Base-by-base conservation (phyloP, 1,140 invertebrate species). In the Drosophila orosa region DNA sequence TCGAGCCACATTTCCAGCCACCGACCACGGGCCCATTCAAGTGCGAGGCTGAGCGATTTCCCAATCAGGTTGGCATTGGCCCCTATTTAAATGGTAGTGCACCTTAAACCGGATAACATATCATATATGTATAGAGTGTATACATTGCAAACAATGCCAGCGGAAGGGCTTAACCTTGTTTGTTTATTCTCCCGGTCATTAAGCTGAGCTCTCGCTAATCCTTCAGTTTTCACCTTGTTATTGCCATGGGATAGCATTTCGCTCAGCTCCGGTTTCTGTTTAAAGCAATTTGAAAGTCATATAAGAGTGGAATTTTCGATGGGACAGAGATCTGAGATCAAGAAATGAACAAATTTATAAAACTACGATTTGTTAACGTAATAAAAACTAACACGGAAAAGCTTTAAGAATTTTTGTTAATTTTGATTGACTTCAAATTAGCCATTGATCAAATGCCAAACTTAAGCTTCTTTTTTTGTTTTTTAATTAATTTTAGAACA, bases 61-160 rank as follows among this genome's bases (percentile, higher is more conserved):
- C 66, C 22, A 35, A 69, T 39, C 50, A 29, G 27, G 27, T 69
- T 69, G 65, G 7, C 52, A 54, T 45, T 45, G 48, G 19, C 31
- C 50, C 1, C 19, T 9, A 47, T 39, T 65, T 58, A 39, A 40
- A 52, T 25, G 22, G 31, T 29, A n/a, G 35, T 35, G n/a, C n/a
- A 22, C 25, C 35, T 66, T 66, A 6, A 66, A 57, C 12, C 31
- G 59, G 15, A 42, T 22, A 22, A n/a, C 17, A 27, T 33, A n/a
- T 19, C 9, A 8, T 4, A 33, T n/a, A 56, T 27, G 6, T 13
- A 29, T 13, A 29, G 3, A 13, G 35, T 29, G 9, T 39, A 13
- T 40, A 12, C 24, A 31, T 40, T 40, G 0, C 24, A 29, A 25
- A 12, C 59, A 25, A 22, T 61, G 17, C 24, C 52, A 62, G 5